Conservation (phyloP, 2,113 vertebrate genomes). For the Clarias macrocephalus region DNA sequence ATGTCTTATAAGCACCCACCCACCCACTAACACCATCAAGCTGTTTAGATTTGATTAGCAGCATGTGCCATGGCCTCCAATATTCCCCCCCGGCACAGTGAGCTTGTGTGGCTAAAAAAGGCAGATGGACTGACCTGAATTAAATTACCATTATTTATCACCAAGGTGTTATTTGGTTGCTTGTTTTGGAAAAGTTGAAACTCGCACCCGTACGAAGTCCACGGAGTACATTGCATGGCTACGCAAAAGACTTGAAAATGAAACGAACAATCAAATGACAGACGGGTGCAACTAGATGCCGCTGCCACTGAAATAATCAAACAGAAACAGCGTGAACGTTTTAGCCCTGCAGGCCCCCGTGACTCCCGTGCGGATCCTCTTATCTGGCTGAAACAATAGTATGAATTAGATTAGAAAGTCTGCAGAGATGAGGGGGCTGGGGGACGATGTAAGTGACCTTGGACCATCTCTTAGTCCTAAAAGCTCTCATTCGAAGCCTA, state of each 20-base stretch:
- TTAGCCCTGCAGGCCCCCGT: conserved; percentile 47
- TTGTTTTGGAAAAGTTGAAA: neutral
- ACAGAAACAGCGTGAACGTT: conserved; percentile 23
- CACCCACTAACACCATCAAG: conserved; percentile 2
- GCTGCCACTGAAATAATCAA: conserved; percentile 51
- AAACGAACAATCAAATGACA: neutral
- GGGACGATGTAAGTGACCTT: conserved; percentile 58
- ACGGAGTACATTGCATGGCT: neutral
- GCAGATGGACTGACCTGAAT: conserved; percentile 32
- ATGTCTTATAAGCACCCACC: conserved; percentile 12
- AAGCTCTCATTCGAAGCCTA: conserved; percentile 33
- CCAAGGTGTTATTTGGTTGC: neutral
- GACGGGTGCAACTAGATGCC: neutral
- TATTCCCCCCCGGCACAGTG: conserved; percentile 40
- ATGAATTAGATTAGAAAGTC: conserved; percentile 48
- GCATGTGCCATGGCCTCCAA: conserved; percentile 25
- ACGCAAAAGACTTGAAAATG: neutral
- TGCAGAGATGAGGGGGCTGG: conserved; percentile 30
- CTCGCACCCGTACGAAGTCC: neutral
- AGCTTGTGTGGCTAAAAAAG: conserved; percentile 53
- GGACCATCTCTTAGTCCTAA: conserved; percentile 20
- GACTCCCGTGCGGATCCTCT: conserved; percentile 52
- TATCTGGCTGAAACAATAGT: conserved; percentile 65
- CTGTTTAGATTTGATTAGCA: conserved; percentile 36
- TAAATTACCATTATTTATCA: conserved; percentile 26